Evolutionary conservation across 2,797 vertebrate species (phyloP).

Genomic region (Thaleichthys pacificus): DNA sequence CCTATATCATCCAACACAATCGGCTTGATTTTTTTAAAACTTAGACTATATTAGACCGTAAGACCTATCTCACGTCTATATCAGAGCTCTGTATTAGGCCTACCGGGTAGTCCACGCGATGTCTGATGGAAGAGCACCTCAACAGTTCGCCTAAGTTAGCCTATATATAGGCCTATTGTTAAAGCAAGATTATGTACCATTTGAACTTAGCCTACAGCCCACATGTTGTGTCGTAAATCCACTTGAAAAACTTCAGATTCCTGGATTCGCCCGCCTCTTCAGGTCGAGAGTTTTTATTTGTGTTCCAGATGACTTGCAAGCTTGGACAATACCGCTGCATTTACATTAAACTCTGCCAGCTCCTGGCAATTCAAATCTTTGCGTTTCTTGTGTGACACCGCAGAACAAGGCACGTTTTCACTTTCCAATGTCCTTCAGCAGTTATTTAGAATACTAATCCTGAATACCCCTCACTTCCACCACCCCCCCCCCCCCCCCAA

Average conservation of each 20-base stretch:
- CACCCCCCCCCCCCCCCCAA: background rate
- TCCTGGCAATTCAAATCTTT: background rate
- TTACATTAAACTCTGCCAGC: background rate
- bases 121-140: no score
- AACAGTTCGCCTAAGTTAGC: no score
- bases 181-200: no score
- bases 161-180: no score
- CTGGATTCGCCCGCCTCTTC: conserved; percentile 23
- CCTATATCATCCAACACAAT: no score
- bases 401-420: conserved; percentile 9
- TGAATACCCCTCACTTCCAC: background rate
- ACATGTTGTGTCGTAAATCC: background rate
- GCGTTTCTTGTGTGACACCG: background rate
- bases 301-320: conserved; percentile 46
- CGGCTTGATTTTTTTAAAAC: no score
- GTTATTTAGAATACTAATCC: background rate
- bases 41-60: no score
- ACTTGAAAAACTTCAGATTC: no score
- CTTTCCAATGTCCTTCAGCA: conserved; percentile 8
- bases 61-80: no score
- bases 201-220: no score
- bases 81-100: no score
- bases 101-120: no score
- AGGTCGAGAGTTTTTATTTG: conserved; percentile 49
- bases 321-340: conserved; percentile 33